A percentile compares a stretch with the other conserved stretches of the same genome.
Evolutionary conservation across 2,797 vertebrate species (phyloP).

Genomic region (Dallia pectoralis): DNA sequence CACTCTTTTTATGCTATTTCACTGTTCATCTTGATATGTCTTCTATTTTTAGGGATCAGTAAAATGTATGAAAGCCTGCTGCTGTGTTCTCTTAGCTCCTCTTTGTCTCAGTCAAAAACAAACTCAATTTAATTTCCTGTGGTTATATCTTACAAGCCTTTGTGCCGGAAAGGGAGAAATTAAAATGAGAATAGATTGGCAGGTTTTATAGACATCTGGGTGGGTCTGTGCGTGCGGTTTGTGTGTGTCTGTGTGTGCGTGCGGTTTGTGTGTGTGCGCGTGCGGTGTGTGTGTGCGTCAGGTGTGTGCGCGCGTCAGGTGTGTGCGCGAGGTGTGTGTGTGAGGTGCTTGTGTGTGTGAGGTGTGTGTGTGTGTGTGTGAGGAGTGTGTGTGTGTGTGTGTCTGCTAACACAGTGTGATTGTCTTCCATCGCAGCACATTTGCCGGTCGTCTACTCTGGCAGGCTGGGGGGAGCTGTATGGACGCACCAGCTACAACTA

Average conservation of each 20-base stretch:
- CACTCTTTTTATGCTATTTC: too few species aligned
- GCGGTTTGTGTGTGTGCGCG: not conserved
- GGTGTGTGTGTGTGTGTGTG: not conserved
- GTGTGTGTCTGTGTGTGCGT: not conserved
- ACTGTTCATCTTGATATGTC: not conserved
- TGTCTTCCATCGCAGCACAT: constrained; percentile 80
- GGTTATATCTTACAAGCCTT: not conserved
- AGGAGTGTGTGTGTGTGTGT: constrained; percentile 9
- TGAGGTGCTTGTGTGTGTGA: not conserved
- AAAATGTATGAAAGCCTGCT: not conserved
- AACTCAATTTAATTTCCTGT: not conserved
- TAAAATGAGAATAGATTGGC: not conserved
- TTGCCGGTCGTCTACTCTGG: constrained; percentile 93
- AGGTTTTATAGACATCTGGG: not conserved
- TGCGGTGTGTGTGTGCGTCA: not conserved
- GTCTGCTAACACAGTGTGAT: not conserved
- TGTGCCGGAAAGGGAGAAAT: not conserved
- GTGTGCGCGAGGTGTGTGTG: too few species aligned
- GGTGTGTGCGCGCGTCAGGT: too few species aligned
- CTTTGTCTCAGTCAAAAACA: not conserved
- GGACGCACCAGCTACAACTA: constrained; percentile 98
- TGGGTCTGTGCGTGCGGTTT: not conserved
- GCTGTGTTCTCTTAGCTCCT: not conserved
- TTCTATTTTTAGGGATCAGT: not conserved
- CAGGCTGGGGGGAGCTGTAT: constrained; percentile 96